Base-by-base conservation (phyloP, 2,888 invertebrate genomes). In the Mythimna loreyi region DNA sequence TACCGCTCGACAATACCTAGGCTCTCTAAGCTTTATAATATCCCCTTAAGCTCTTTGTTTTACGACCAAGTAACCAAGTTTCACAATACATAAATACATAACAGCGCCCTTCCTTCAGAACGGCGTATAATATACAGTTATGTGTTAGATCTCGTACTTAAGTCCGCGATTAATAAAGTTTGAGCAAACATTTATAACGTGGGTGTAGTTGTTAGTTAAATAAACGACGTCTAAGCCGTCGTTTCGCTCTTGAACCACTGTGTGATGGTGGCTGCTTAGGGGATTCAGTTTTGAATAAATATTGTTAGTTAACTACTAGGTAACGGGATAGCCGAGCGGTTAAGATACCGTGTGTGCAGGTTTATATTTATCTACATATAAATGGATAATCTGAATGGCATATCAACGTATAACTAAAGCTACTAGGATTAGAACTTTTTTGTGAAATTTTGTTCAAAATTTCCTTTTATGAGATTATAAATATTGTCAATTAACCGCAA, bases 151-250 rank as follows among this genome's bases (percentile, higher is more conserved):
- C 71, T 75, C 59, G 65, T 72, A 67, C 73, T 74, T 75, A 80
- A 74, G 75, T 67, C 74, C n/a, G 8, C 77, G 79, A 83, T 83
- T 83, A 83, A 83, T 83, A 81, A 83, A 83, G 80, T 83, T 83
- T 71, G 70, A 56, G 75, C 70, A 75, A 81, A 83, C 83, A 83
- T 80, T 81, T 81, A 82, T 82, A 78, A 77, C 75, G 69, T 19
- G 67, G 69, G 70, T 72, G 65, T 78, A 77, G 66, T 81, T 70
- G 74, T 76, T 78, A 72, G 69, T 72, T 74, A 67, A 72, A 81
- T 82, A 81, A 78, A 74, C 47, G 74, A 56, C 28, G 61, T 21
- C 30, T 75, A 61, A 82, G 72, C 66, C 43, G 67, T 50, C 55
- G 62, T 64, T 57, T 36, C 28, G 59, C 62, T 47, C 68, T 66